phyloP scores from a whole-genome alignment of 2,888 invertebrate species.

The Andricus quercusramuli region DNA sequence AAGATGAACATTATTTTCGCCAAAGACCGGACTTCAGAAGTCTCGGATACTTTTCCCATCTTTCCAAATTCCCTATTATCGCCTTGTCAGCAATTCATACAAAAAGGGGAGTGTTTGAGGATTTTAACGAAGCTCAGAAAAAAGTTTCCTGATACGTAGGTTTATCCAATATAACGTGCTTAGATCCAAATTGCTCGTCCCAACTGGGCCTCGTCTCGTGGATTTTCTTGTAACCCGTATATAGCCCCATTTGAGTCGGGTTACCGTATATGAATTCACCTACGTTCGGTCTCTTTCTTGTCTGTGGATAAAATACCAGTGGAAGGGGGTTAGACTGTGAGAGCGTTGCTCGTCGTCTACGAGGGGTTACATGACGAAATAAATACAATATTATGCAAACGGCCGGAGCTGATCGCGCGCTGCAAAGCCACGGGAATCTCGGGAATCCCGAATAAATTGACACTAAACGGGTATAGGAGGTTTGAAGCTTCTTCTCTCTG shows the following conservation, averaged over 20 bases:
- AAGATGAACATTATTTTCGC: too few relatives aligned
- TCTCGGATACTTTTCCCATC: too few relatives aligned
- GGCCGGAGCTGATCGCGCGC: constrained; percentile 75
- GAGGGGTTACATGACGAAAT: constrained; percentile 76
- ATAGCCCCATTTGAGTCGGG: constrained; percentile 66
- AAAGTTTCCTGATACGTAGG: constrained; percentile 13
- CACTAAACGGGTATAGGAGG: constrained; percentile 75
- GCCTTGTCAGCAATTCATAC: constrained; percentile 28
- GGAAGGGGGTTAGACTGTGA: constrained; percentile 19
- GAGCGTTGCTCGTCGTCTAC: constrained; percentile 48
- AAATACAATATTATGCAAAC: constrained; percentile 79
- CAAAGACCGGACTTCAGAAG: too few relatives aligned
- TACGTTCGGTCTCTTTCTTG: constrained; percentile 34
- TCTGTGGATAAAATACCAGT: constrained; percentile 17
- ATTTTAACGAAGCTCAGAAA: constrained; percentile 18
- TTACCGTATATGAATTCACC: constrained; percentile 59
- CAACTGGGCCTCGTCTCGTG: constrained; percentile 67
- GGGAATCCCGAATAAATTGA: constrained; percentile 79
- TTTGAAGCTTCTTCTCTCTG: constrained; percentile 57
- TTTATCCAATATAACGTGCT: constrained; percentile 40
- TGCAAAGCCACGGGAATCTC: constrained; percentile 77
- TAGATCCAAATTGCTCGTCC: constrained; percentile 71
- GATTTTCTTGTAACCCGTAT: constrained; percentile 70
- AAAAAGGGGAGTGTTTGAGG: constrained; percentile 10
- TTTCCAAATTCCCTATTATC: constrained; percentile 9